Base-by-base conservation (phyloP, 1,140 invertebrate genomes). In the Drosophila pectinifera region DNA sequence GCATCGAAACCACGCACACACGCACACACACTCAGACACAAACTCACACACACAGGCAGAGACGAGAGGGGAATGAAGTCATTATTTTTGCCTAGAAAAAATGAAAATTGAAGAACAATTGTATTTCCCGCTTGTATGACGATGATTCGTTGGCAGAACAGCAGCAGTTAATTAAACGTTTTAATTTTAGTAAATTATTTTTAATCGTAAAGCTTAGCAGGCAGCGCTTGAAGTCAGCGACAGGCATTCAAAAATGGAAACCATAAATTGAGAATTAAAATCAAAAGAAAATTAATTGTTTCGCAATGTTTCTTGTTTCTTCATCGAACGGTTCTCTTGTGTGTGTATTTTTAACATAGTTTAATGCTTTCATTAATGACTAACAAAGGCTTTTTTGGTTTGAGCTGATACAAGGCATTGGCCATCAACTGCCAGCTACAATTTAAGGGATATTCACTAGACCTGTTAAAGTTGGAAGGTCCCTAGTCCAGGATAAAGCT, bases 141-240 rank as follows among this genome's bases (percentile, higher is more conserved):
- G 24, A 49, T 77, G 39, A 64, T 70, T 64, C 53, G 77, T 59
- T 74, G 39, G 36, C 31, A 51, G 22, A 74, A 46, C 38, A 28
- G 24, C 68, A 73, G 62, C n/a, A 55, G 62, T 42, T 43, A 59
- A 48, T 67, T 54, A 79, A 68, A 34, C 54, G 68, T 57, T 69
- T 75, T 84, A 39, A 88, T 82, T 65, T 68, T 88, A 86, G 82
- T 86, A 82, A 86, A 86, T 83, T 80, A 86, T 85, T 86, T 53
- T 79, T 82, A 78, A 78, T 54, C 26, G 39, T 56, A 51, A 42
- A 59, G 56, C 51, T 48, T 76, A 63, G 67, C 63, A 62, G 10
- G 28, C 28, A 31, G 28, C 8, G 0, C 68, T 68, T 55, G 61
- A 59, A 80, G 48, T 77, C 51, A 61, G 38, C 20, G 59, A 64